These are phyloP conservation scores for Fregetta grallaria DNA, from an alignment of 2,113 vertebrate species.

Conservation along the genomic window DNA sequence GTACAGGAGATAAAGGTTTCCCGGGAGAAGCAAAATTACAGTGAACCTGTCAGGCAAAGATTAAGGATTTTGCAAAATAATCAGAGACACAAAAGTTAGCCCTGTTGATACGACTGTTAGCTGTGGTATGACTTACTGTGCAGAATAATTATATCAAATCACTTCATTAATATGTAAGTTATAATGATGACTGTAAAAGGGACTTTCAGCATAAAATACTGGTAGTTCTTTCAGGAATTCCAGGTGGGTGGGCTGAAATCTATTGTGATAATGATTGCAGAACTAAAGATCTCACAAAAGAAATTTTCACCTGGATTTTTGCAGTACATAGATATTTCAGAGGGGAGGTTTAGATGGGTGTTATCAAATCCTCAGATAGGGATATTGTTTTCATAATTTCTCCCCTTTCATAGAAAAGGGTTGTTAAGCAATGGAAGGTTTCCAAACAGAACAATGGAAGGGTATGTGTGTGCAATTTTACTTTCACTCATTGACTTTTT, in stretches of 20 bases:
- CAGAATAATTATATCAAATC: constrained; percentile 29
- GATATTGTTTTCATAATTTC: constrained; percentile 29
- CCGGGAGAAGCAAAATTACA: constrained; percentile 31
- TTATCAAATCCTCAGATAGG: constrained; percentile 11
- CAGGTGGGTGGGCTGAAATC: not conserved
- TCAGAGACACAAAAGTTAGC: not conserved
- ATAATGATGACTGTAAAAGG: not conserved
- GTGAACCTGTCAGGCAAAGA: constrained; percentile 43
- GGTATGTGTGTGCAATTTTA: not conserved
- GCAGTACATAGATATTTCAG: not conserved
- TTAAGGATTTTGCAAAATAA: constrained; percentile 56
- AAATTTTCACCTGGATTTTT: constrained; percentile 9
- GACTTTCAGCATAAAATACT: not conserved
- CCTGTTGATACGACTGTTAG: constrained; percentile 17
- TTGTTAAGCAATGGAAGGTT: constrained; percentile 28
- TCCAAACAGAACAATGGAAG: constrained; percentile 58
- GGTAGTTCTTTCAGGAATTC: constrained; percentile 21
- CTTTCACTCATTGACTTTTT: constrained; percentile 55
- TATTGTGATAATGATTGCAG: constrained; percentile 26
- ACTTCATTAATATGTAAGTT: constrained; percentile 48
- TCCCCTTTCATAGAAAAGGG: not conserved
- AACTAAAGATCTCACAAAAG: not conserved
- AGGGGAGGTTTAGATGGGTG: not conserved
- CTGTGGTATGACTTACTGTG: not conserved
- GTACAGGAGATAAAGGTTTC: not conserved